Evolutionary conservation across 2,113 vertebrate species (phyloP), one percentile per base, ranked within the genome.

Genomic region (Eclectus roratus): DNA sequence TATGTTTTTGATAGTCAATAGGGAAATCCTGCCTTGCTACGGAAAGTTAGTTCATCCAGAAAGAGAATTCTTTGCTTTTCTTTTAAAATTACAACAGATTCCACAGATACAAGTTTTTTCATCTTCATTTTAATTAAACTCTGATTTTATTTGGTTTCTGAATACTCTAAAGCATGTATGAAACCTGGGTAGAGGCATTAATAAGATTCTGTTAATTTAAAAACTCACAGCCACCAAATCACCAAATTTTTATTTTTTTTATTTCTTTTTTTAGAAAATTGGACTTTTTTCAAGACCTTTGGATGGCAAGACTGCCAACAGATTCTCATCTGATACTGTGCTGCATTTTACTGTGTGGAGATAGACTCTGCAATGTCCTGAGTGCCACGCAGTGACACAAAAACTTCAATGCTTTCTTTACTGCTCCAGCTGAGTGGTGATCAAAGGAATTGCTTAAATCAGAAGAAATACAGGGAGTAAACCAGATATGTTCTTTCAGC

Each of bases 31-130:
- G 27, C 69, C 50, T 49, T 23, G 21, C 9, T 71, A 33, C 43
- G 27, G 29, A 68, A 66, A 79, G 39, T 44, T 43, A 24, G 25
- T 77, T 80, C 31, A 66, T 63, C 23, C 46, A 66, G 31, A 94
- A 53, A 44, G 8, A 77, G 3, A 58, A 23, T 35, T 64, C 58
- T 74, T 60, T 47, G 13, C 10, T 80, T 39, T 72, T 52, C 74
- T 77, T 85, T 77, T 29, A 58, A 85, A 90, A 49, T 3, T 0
- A 66, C 24, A 81, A 33, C 12, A 31, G 41, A 80, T 91, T 76
- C 43, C 0, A 0, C 23, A 82, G 11, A n/a, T 11, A 43, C 0
- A 44, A 56, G 25, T 23, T 14, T 71, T 74, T 70, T 63, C 9
- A 37, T 52, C 58, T 79, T 72, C 6, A 6, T 53, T 90, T 69